Evolutionary conservation across 2,797 vertebrate species (phyloP), one percentile per base, ranked within the genome.

Genomic region (Salmo trutta): DNA sequence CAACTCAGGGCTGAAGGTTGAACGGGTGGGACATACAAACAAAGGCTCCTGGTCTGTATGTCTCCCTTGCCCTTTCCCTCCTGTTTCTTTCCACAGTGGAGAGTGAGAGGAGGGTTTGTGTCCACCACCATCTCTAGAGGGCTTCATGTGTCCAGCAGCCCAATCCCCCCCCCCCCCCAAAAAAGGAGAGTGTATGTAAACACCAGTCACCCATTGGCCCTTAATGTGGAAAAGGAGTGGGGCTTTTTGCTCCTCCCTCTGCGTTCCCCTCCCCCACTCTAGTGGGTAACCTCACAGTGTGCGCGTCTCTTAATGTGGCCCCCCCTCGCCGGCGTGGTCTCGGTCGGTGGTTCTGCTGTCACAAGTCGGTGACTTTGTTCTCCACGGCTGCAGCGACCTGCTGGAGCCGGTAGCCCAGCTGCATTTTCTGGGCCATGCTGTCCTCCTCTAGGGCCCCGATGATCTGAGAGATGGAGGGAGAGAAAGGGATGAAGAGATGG

Each of bases 301-400:
- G 56, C 19, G 1, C 19, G 52, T 82, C 59, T 47, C 47, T 68
- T 56, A 53, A 8, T 19, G 8, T 72, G 14, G 47, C 19, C 78
- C 65, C 65, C 68, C 75, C 7, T 51, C n/a, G 0, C 53, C 66
- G 7, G 24, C 21, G 14, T 3, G 67, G 65, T 71, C 78, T 64
- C 59, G 77, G 33, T 69, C 67, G 67, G 5, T 3, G 24, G 52
- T n/a, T 29, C 29, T 53, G 12, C 76, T 74, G 91, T 97, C 97
- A 99, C 91, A 99, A 97, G 88, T 99, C 98, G 0, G 98, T 99
- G 91, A 99, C 98, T 92, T 99, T 99, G 86, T 99, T 99, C 87
- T 99, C 98, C 90, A 99, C 97, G 0, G 97, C 97, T 0, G 98
- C 98, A 0, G 98, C 98, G 0, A 99, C 97, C 93, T 99, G 98